A percentile compares a stretch with the other conserved stretches of the same genome.
phyloP scores from a whole-genome alignment of 2,888 invertebrate genomes.

The Cheiracanthium punctorium region DNA sequence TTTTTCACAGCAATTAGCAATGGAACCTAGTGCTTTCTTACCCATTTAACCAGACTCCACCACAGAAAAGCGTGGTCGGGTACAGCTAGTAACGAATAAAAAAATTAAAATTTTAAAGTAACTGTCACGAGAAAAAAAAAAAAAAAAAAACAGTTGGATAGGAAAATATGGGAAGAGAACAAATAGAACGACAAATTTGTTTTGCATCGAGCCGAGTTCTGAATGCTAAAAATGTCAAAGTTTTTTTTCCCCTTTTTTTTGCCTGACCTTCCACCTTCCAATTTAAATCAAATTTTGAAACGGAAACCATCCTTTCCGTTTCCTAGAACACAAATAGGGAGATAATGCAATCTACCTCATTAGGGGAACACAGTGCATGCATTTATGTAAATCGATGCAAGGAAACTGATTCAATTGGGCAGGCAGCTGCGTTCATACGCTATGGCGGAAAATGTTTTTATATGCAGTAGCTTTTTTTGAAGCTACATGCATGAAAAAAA shows the following conservation, averaged over 20 bases:
- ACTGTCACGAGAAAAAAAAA: too few relatives aligned
- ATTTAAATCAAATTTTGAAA: constrained; percentile 19
- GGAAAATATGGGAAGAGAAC: too few relatives aligned
- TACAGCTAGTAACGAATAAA: too few relatives aligned
- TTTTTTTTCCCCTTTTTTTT: neutral
- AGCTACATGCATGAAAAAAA: neutral
- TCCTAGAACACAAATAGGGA: constrained; percentile 5
- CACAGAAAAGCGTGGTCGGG: too few relatives aligned
- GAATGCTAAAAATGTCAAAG: neutral
- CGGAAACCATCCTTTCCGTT: neutral
- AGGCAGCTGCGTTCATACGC: neutral
- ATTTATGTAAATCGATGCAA: constrained; percentile 10
- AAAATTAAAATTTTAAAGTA: too few relatives aligned
- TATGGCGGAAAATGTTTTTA: neutral
- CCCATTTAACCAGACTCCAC: too few relatives aligned
- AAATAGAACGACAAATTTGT: neutral
- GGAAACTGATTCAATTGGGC: neutral
- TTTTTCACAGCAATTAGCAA: too few relatives aligned
- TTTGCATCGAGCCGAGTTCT: neutral
- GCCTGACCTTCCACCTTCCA: constrained; percentile 9
- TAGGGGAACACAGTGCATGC: neutral
- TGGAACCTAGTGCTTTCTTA: too few relatives aligned
- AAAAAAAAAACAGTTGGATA: too few relatives aligned
- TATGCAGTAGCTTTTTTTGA: neutral
- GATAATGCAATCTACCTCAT: constrained; percentile 20